Evolutionary conservation across 1,140 invertebrate species (phyloP), one percentile per base, ranked within the genome.

Genomic region (Eupristina koningsbergeri): DNA sequence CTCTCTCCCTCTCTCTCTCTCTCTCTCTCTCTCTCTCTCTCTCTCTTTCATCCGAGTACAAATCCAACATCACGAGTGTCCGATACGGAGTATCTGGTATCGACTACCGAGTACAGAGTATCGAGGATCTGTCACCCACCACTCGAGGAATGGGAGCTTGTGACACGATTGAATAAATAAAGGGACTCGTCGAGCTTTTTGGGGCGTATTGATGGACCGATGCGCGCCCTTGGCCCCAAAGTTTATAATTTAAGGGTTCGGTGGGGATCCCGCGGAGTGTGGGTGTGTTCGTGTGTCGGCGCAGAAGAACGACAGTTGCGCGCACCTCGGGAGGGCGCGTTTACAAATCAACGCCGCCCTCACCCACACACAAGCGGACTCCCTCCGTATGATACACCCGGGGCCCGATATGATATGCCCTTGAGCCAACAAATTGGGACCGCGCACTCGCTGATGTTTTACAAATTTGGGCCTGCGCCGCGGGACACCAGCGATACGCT

Each of bases 401-500:
- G n/a, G n/a, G n/a, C n/a, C n/a, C n/a, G n/a, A n/a, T n/a, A 75
- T 85, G 69, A 58, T 78, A 82, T 75, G 85, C 85, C 86, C 81
- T 77, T 71, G 85, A 67, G 83, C 26, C 58, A 88, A 88, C 88
- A 89, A 89, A 89, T 89, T 89, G 86, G 87, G 83, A 86, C 87
- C 45, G 53, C 50, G 67, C 58, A 71, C 67, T 50, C 77, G 76
- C 69, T 58, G 73, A 80, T 80, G 86, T 87, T 89, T 90, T 90
- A 91, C 90, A 89, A 91, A 91, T 91, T 91, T 91, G 88, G 89
- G 58, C 89, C 89, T 89, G 87, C 90, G 85, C 91, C 76, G 85
- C 90, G 84, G 90, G 90, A 86, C 87, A 61, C 47, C 74, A n/a
- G 19, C 73, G 76, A 77, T 75, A 71, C 36, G 63, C 82, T 78